These are phyloP conservation scores for Creontiades dilutus DNA, from an alignment of 2,888 invertebrate species.

Conservation along the genomic window DNA sequence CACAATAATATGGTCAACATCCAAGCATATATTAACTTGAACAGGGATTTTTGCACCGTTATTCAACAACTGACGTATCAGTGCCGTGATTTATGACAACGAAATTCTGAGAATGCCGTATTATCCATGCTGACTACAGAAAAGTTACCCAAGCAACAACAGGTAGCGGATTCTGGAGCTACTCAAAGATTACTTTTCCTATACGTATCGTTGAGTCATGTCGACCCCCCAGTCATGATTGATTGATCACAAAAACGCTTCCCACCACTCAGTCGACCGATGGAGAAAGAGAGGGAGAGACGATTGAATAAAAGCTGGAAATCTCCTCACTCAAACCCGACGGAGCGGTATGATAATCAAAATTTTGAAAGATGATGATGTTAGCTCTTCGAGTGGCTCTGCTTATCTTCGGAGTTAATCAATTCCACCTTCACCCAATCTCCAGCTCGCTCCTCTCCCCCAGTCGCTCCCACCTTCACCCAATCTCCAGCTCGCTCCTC, in stretches of 20 bases:
- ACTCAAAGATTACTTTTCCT: not conserved
- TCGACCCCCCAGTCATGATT: not conserved
- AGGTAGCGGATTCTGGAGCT: not conserved
- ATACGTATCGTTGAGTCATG: not conserved
- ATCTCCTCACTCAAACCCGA: constrained; percentile 16
- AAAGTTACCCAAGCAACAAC: not conserved
- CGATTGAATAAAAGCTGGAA: constrained; percentile 29
- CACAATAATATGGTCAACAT: no score
- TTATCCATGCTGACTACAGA: no score
- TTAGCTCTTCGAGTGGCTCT: not conserved
- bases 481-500: not conserved
- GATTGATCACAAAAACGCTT: not conserved
- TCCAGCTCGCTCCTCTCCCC: not conserved
- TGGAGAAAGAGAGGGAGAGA: not conserved
- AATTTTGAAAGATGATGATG: constrained; percentile 23
- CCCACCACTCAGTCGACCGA: not conserved
- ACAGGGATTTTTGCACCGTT: no score
- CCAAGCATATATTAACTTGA: no score
- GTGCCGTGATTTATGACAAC: no score
- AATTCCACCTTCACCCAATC: constrained; percentile 22
- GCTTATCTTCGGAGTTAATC: constrained; percentile 21
- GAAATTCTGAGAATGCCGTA: no score
- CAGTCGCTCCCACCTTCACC: constrained; percentile 3
- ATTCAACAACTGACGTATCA: no score
- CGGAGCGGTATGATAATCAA: not conserved